These are phyloP conservation scores for Nephrotoma guestfalica DNA, from an alignment of 2,888 invertebrate genomes.

Conservation along the genomic window DNA sequence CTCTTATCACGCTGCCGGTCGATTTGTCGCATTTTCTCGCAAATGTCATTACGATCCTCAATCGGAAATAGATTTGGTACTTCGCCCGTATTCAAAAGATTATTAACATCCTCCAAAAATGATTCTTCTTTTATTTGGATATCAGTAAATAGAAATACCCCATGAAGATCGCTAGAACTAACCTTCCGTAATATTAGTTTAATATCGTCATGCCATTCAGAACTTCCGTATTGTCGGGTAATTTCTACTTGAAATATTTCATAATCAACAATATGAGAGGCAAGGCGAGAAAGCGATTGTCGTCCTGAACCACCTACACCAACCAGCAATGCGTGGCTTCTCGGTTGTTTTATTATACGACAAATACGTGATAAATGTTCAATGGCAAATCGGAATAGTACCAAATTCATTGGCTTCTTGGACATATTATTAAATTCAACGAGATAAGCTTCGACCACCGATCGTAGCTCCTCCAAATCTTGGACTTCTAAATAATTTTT, in stretches of 20 bases:
- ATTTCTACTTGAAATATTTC: conserved; percentile 88
- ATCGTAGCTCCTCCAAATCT: conserved; percentile 64
- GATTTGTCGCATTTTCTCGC: conserved; percentile 83
- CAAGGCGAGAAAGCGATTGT: conserved; percentile 77
- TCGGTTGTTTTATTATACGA: conserved; percentile 81
- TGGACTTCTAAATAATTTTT: conserved; percentile 78
- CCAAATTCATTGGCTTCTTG: conserved; percentile 92
- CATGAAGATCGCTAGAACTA: conserved; percentile 70
- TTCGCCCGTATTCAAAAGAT: conserved; percentile 84
- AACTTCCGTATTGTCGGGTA: conserved; percentile 64
- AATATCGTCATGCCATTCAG: conserved; percentile 86
- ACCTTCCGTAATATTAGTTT: conserved; percentile 67
- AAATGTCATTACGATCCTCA: conserved; percentile 80
- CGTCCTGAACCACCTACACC: conserved; percentile 90
- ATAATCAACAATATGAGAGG: conserved; percentile 88
- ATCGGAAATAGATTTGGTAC: conserved; percentile 76
- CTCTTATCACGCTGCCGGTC: conserved; percentile 79
- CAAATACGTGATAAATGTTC: conserved; percentile 87
- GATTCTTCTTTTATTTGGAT: conserved; percentile 89
- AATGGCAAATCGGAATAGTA: conserved; percentile 84
- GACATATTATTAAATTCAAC: conserved; percentile 90
- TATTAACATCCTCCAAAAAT: conserved; percentile 85
- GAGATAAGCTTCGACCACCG: conserved; percentile 76
- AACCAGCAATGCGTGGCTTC: conserved; percentile 77
- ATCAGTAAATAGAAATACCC: conserved; percentile 82